Conservation (phyloP, 2,797 vertebrate species). For the Melopsittacus undulatus region DNA sequence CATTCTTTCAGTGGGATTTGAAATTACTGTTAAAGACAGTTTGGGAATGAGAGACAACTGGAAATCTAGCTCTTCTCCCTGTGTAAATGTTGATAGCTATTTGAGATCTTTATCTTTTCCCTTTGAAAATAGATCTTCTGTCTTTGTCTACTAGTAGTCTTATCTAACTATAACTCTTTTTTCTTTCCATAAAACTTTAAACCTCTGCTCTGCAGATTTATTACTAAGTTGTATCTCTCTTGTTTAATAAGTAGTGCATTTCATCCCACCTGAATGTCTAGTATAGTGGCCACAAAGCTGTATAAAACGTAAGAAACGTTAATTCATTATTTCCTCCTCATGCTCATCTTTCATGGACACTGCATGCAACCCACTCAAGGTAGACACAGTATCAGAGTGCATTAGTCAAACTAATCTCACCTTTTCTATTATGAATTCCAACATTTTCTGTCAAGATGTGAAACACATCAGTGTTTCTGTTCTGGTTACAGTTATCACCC, state of each 20-base stretch:
- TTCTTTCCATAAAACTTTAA: not conserved
- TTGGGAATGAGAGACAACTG: not conserved
- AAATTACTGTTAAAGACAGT: not conserved
- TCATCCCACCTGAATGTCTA: not conserved
- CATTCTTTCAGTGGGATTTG: not conserved
- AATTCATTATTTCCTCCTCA: not conserved
- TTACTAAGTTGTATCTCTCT: not conserved
- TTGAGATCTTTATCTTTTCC: not conserved
- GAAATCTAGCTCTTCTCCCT: not conserved
- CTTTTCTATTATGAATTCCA: not conserved
- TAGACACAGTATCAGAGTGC: not conserved
- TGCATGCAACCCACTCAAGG: not conserved
- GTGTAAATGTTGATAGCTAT: not conserved
- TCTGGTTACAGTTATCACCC: not conserved
- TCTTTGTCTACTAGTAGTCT: not conserved
- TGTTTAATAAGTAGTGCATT: not conserved
- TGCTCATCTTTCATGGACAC: not conserved
- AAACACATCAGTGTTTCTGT: not conserved
- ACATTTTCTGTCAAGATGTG: not conserved
- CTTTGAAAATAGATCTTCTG: not conserved
- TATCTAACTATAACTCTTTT: not conserved
- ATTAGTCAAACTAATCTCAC: not conserved
- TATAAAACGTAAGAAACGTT: not conserved
- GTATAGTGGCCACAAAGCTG: not conserved
- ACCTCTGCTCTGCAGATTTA: not conserved